Evolutionary conservation across 2,888 invertebrate genomes (phyloP), one percentile per base, ranked within the genome.

Genomic region (Brachycybe producta): DNA sequence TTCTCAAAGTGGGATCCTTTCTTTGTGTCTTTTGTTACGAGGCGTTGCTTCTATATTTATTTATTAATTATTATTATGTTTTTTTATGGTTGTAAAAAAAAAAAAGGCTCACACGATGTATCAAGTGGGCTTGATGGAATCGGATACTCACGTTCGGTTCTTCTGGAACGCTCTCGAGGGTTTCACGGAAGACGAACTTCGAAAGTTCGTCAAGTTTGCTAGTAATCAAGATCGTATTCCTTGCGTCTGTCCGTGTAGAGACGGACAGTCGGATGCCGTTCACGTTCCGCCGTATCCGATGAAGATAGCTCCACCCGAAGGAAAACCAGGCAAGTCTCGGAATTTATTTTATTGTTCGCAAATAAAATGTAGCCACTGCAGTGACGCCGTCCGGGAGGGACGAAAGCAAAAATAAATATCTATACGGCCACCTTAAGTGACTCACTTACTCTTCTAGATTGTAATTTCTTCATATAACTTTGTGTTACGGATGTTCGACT

Each of bases 231-330:
- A 67, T 48, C 59, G 67, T 26, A 63, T 67, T 13, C 67, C 66
- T 3, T 62, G 61, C 57, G 61, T 59, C 3, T 65, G 65, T 54
- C 64, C 64, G 0, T 65, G 65, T 55, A 59, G 59, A 44, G 62
- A 62, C 45, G 64, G 64, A 2, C 61, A 61, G 0, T 51, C 59
- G 1, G 65, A 65, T 44, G 59, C 64, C 0, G 61, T 63, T 7
- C 65, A 65, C 55, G 65, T 65, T 0, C 67, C 66, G 8, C 67
- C 67, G 3, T 67, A 65, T 54, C 67, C 67, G 15, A 65, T 67
- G 66, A 67, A 66, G 56, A 66, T 67, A 42, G 67, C 67, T 1
- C 67, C 67, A 19, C 65, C 67, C 7, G 65, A 66, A 59, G 64
- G 64, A n/a, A 40, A 5, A 5, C 5, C 3, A 3, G n/a, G 11